Evolutionary conservation across 2,888 invertebrate species (phyloP), one percentile per base, ranked within the genome.

Genomic region (Frankliniella intonsa): DNA sequence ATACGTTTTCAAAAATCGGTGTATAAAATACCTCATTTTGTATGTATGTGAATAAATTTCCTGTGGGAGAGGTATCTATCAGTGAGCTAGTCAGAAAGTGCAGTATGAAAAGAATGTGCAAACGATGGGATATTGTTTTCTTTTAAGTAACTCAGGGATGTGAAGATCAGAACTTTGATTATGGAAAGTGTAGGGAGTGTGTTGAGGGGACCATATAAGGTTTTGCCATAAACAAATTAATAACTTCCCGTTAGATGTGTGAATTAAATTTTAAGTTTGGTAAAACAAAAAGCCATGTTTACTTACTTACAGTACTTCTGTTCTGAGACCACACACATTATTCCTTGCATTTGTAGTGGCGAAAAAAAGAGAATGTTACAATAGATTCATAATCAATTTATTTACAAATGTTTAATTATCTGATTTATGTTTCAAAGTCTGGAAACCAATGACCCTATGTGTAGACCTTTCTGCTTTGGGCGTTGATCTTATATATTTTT

Each of bases 81-180:
- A 9, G 69, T 76, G 25, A 76, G 69, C 69, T 76, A 76, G 69
- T 76, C 69, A 76, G 22, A 76, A 76, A 22, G 25, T 25, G 25
- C 69, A 76, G 69, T 76, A 76, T 62, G 7, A 14, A 17, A 12
- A 76, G 69, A 76, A 76, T 76, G 55, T 55, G 17, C 55, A 25
- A 12, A 25, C 25, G 22, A 25, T 76, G 22, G n/a, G 25, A 5
- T 3, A 38, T 25, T 76, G 25, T 76, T 76, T 76, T 76, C 25
- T 76, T 76, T 25, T 76, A 25, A 76, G 69, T 76, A 76, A 25
- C 69, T 76, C 69, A 76, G 69, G 69, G 69, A 76, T 76, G 69
- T 76, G 69, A 76, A 22, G 69, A 76, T 12, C 22, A 76, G 25
- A 76, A 76, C 69, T 17, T 62, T 17, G 14, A 62, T 17, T 1